Evolutionary conservation across 2,888 invertebrate genomes (phyloP), one percentile per base, ranked within the genome.

Genomic region (Drosophila aldrichi): DNA sequence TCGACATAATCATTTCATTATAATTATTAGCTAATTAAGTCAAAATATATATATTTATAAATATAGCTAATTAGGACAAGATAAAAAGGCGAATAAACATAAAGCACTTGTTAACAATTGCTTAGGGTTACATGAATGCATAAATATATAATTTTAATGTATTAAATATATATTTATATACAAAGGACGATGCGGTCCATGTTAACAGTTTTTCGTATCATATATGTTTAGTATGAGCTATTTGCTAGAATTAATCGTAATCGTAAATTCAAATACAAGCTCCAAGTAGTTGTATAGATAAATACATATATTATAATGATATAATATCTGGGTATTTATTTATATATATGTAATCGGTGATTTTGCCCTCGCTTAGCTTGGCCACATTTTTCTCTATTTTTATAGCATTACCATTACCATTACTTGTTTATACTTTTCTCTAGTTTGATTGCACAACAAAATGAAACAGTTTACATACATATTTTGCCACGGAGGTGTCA

Each of bases 61-160:
- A 49, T 77, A 54, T 73, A 73, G 77, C 79, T 82, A 80, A 73
- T 81, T 71, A 70, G 69, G 71, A 69, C 64, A 65, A 54, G 77
- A 77, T 54, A 63, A 67, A 83, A 84, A 82, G 81, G 81, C 85
- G 77, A 62, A 77, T 61, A 61, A 83, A 83, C 74, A 63, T 87
- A 84, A 84, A 84, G 88, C 88, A 84, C 85, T 84, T 70, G 84
- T 70, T 78, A 82, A 87, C 82, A 87, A 87, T 84, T 84, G 88
- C 88, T 84, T 84, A 78, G 82, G 79, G 75, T 80, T 74, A 77
- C 65, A 54, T 73, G 57, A 69, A 64, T 66, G 58, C 64, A 71
- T 70, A 56, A 67, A 65, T 79, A 44, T 77, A 29, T 29, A 29
- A 44, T 10, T 32, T 32, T 10, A 9, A 10, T 32, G 29, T 32